Evolutionary conservation across 1,140 invertebrate genomes (phyloP).

Genomic region (Drosophila athabasca): DNA sequence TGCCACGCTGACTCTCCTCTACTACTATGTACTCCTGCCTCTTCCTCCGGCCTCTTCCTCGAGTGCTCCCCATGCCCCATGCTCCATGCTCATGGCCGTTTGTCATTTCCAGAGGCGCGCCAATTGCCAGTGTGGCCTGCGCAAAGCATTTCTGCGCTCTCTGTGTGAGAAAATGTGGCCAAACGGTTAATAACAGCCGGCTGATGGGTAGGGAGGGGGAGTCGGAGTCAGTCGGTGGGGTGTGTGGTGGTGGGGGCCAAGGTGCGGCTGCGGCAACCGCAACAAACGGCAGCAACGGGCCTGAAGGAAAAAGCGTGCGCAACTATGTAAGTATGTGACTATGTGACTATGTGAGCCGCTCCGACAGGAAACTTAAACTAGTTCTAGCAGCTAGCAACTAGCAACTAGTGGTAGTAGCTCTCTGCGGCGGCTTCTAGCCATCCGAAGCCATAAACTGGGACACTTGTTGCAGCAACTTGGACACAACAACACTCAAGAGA

Average conservation of each 20-base stretch:
- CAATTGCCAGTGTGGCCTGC: conserved; percentile 63
- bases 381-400: conserved; percentile 55
- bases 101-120: conserved; percentile 75
- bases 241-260: conserved; percentile 21
- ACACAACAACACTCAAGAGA: conserved; percentile 35
- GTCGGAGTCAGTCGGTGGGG: conserved; percentile 4
- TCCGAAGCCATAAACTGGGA: conserved; percentile 65
- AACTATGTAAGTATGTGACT: conserved; percentile 37
- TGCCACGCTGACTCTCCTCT: not conserved
- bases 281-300: conserved; percentile 45
- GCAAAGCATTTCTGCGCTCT: conserved; percentile 55
- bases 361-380: conserved; percentile 78
- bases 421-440: conserved; percentile 31
- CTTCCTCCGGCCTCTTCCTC: conserved; percentile 1
- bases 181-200: conserved; percentile 64
- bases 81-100: conserved; percentile 52
- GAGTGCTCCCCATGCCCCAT: conserved; percentile 9
- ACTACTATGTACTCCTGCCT: not conserved
- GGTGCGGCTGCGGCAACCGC: conserved; percentile 32
- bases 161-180: conserved; percentile 78
- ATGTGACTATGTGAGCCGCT: conserved; percentile 20
- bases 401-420: conserved; percentile 15
- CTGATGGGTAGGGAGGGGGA: conserved; percentile 13
- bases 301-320: conserved; percentile 57
- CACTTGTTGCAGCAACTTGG: conserved; percentile 73